Base-by-base conservation (phyloP, 2,113 vertebrate genomes). In the Hippopotamus amphibius region DNA sequence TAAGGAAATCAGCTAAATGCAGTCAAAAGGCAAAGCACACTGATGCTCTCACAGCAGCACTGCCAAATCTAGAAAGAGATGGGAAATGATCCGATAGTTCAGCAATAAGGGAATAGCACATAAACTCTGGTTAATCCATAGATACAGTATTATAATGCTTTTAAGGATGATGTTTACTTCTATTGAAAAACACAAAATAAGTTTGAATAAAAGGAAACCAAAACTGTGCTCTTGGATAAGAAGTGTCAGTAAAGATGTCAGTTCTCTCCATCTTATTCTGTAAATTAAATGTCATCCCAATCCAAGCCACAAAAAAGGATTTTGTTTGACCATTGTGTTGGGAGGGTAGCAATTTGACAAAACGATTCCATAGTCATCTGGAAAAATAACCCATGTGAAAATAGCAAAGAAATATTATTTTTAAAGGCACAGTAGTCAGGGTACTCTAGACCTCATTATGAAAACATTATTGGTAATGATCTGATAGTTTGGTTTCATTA, bases 1-100 rank as follows among this genome's bases (percentile, higher is more conserved):
- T 43, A 90, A 93, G 48, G 37, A 93, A 82, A 90, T 97, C 81
- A 57, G 66, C 48, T 76, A 93, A 91, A 66, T 55, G 24, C 69
- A 26, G 13, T 63, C 24, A 2, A 90, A 69, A 41, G 63, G 69
- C 50, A 90, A 90, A 93, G 41, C 14, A 37, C 14, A 30, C n/a
- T 26, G 15, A 61, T 65, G 41, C 12, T 88, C 76, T 88, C 76
- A 57, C 30, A 9, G 4, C 33, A 14, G 9, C 4, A 16, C 3
- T 24, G 12, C 19, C 7, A 17, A 48, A 72, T 71, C 59, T 28
- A 89, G 81, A 80, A 74, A 92, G 69, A 83, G 10, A 53, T 17
- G 15, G 7, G 24, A 63, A 59, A 26, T 7, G 10, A 77, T 48
- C 53, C 9, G 6, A 65, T 14, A 30, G 33, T 59, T 95, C 80